A percentile compares a stretch with the other conserved stretches of the same genome.
Conservation (phyloP, 2,113 vertebrate species). For the Neodon shergylaensis region DNA sequence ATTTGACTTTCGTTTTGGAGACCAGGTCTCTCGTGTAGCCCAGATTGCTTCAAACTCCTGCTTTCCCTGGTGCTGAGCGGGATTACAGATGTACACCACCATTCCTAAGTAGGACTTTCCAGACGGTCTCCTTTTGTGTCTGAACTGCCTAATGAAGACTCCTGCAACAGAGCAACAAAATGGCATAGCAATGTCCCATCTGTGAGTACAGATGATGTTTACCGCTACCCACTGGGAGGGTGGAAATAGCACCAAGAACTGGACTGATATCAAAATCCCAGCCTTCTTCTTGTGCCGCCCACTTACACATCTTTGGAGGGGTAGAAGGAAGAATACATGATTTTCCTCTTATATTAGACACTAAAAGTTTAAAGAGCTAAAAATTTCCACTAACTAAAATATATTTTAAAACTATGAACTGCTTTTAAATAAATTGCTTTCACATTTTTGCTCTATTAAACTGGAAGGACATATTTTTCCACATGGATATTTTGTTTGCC, state of each 20-base stretch:
- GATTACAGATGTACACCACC: neutral
- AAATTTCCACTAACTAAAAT: slow-evolving; percentile 17
- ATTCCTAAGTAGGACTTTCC: neutral
- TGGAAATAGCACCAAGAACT: neutral
- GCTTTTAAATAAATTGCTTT: neutral
- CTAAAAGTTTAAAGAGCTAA: neutral
- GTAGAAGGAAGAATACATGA: neutral
- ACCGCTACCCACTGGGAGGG: neutral
- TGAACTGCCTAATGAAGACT: neutral
- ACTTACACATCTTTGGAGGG: neutral
- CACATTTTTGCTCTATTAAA: neutral
- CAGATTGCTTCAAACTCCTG: neutral
- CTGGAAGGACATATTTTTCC: neutral
- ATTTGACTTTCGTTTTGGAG: neutral
- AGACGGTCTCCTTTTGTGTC: neutral
- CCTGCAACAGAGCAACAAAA: neutral
- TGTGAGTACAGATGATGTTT: neutral
- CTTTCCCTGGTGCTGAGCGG: neutral
- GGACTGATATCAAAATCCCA: neutral
- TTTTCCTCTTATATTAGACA: neutral
- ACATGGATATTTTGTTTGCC: neutral
- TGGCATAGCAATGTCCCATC: neutral
- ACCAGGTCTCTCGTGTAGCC: neutral
- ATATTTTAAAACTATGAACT: neutral
- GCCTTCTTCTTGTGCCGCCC: neutral